Percentiles rank a stretch among this genome's conserved stretches.
These are phyloP conservation scores for Achroia grisella DNA, from an alignment of 1,140 invertebrate species.

Conservation along the genomic window DNA sequence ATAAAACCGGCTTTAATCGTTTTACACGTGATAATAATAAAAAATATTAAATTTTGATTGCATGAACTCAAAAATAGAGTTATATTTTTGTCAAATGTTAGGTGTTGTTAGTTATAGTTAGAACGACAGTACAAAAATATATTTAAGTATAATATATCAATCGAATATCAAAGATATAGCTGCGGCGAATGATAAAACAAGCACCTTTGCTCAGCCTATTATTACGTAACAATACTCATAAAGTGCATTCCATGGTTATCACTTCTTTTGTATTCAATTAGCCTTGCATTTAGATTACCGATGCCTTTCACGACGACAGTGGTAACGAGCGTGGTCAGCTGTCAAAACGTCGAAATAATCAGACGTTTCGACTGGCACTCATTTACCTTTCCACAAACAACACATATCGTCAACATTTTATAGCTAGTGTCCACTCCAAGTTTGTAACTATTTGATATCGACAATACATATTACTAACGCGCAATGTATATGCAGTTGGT, in stretches of 20 bases:
- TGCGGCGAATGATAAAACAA: slow-evolving; percentile 12
- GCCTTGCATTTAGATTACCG: slow-evolving; percentile 66
- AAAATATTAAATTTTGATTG: too few relatives aligned
- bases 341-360: slow-evolving; percentile 72
- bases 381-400: slow-evolving; percentile 1
- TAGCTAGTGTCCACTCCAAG: not conserved
- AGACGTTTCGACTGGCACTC: slow-evolving; percentile 24
- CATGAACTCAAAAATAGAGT: too few relatives aligned
- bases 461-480: not conserved
- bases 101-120: too few relatives aligned
- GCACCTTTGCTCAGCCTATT: slow-evolving; percentile 25
- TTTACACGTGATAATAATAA: too few relatives aligned
- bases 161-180: slow-evolving; percentile 7
- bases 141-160: too few relatives aligned
- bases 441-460: not conserved
- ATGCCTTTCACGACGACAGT: slow-evolving; percentile 68
- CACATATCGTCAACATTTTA: not conserved
- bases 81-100: too few relatives aligned
- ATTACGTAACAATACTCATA: slow-evolving; percentile 44
- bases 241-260: slow-evolving; percentile 61
- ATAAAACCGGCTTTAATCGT: too few relatives aligned
- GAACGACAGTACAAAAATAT: too few relatives aligned
- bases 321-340: slow-evolving; percentile 70
- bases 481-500: slow-evolving; percentile 4
- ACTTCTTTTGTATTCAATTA: slow-evolving; percentile 72